Percentiles rank a stretch among this genome's conserved stretches.
Evolutionary conservation across 2,797 vertebrate species (phyloP).

Genomic region (Phyllotis vaccarum): DNA sequence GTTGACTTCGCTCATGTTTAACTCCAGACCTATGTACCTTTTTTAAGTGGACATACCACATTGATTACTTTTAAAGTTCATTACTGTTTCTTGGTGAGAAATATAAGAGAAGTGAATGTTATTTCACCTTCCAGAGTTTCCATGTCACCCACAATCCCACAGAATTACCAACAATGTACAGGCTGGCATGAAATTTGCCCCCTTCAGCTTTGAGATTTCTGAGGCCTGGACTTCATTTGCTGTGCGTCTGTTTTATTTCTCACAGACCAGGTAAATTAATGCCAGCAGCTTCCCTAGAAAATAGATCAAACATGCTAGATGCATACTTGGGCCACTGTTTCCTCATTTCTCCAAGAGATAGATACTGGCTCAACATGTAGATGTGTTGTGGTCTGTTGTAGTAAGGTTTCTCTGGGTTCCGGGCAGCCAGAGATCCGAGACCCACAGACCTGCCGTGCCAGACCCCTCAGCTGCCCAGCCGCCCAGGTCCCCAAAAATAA

Average conservation of each 20-base stretch:
- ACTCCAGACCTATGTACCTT: not conserved
- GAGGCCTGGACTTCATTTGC: not conserved
- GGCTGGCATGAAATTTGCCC: not conserved
- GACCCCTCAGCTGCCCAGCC: too few relatives aligned
- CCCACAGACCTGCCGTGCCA: too few relatives aligned
- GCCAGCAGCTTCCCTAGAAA: not conserved
- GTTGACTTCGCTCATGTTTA: not conserved
- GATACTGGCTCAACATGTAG: not conserved
- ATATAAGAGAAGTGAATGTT: not conserved
- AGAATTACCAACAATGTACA: not conserved
- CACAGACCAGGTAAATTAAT: not conserved
- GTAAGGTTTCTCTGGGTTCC: too few relatives aligned
- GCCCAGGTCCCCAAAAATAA: too few relatives aligned
- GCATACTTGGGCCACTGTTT: not conserved
- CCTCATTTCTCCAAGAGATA: not conserved
- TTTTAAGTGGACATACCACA: not conserved
- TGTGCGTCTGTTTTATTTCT: not conserved
- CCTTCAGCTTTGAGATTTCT: not conserved
- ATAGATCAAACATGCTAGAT: not conserved
- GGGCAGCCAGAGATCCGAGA: too few relatives aligned
- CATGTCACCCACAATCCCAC: not conserved
- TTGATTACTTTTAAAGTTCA: not conserved
- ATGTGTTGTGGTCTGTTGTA: too few relatives aligned
- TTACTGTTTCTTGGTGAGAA: not conserved
- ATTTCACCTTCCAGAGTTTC: not conserved